phyloP scores from a whole-genome alignment of 2,113 vertebrate genomes.

The Sisor rabdophorus region DNA sequence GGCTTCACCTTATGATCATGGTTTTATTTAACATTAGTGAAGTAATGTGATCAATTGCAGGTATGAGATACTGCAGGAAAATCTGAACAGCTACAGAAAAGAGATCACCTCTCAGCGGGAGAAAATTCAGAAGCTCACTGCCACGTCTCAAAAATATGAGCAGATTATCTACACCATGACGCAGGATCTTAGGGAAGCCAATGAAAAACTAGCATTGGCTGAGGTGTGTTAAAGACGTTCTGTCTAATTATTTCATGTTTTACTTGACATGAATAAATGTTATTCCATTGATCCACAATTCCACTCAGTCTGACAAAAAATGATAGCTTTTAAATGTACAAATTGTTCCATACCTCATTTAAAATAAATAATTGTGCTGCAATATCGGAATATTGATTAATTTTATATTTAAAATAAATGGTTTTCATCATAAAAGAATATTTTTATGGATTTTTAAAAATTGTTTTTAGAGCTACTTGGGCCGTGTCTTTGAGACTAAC shows the following conservation, averaged over 20 bases:
- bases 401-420: no score
- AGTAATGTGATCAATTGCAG: conserved; percentile 57
- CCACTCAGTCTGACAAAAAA: background rate
- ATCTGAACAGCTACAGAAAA: conserved; percentile 81
- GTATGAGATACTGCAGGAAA: conserved; percentile 94
- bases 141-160: conserved; percentile 83
- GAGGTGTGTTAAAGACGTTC: conserved; percentile 72
- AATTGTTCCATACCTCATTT: background rate
- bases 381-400: no score
- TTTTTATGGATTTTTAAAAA: no score
- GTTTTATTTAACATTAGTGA: background rate
- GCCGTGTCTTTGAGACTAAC: no score
- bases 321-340: background rate
- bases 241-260: background rate
- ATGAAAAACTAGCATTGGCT: conserved; percentile 83
- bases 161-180: conserved; percentile 90
- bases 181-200: conserved; percentile 86
- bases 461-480: no score
- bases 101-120: conserved; percentile 85
- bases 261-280: no score
- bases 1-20: background rate
- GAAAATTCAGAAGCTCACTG: conserved; percentile 82
- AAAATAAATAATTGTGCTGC: background rate
- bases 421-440: no score
- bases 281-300: background rate